A percentile compares a stretch with the other conserved stretches of the same genome.
Conservation (phyloP, 2,888 invertebrate species). For the Amorpha juglandis region DNA sequence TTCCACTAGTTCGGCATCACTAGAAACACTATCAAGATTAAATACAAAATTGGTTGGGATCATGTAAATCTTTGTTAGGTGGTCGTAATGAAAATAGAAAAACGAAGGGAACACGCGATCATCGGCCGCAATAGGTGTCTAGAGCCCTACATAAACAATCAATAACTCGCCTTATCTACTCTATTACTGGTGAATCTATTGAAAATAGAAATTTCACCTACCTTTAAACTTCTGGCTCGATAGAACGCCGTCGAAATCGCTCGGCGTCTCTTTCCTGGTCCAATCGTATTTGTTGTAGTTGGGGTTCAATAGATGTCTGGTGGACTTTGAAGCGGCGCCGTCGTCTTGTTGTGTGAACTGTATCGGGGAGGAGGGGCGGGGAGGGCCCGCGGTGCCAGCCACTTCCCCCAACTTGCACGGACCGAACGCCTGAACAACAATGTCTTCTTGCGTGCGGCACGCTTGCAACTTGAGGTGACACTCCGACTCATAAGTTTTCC, state of each 20-base stretch:
- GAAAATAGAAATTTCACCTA: slow-evolving; percentile 44
- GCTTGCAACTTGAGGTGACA: slow-evolving; percentile 92
- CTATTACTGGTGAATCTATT: background rate
- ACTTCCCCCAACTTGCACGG: slow-evolving; percentile 89
- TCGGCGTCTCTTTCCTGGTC: slow-evolving; percentile 82
- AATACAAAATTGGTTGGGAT: slow-evolving; percentile 37
- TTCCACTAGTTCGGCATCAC: slow-evolving; percentile 28
- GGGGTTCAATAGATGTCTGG: slow-evolving; percentile 89
- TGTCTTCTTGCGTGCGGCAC: slow-evolving; percentile 91
- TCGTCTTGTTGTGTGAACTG: slow-evolving; percentile 92
- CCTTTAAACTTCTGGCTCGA: slow-evolving; percentile 78
- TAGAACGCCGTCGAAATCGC: slow-evolving; percentile 71
- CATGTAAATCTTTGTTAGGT: slow-evolving; percentile 36
- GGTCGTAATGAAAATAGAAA: slow-evolving; percentile 31
- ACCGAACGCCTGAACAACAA: slow-evolving; percentile 90
- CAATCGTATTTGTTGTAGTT: slow-evolving; percentile 86
- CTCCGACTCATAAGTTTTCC: slow-evolving; percentile 92
- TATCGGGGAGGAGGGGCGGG: slow-evolving; percentile 89
- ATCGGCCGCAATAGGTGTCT: background rate
- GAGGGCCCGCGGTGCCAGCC: slow-evolving; percentile 90
- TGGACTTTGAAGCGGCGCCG: slow-evolving; percentile 90
- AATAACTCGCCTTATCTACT: background rate
- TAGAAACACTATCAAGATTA: slow-evolving; percentile 38
- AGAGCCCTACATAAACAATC: slow-evolving; percentile 9
- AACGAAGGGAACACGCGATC: slow-evolving; percentile 33